Evolutionary conservation across 2,113 vertebrate species (phyloP), one percentile per base, ranked within the genome.

Genomic region (Alouatta palliata): DNA sequence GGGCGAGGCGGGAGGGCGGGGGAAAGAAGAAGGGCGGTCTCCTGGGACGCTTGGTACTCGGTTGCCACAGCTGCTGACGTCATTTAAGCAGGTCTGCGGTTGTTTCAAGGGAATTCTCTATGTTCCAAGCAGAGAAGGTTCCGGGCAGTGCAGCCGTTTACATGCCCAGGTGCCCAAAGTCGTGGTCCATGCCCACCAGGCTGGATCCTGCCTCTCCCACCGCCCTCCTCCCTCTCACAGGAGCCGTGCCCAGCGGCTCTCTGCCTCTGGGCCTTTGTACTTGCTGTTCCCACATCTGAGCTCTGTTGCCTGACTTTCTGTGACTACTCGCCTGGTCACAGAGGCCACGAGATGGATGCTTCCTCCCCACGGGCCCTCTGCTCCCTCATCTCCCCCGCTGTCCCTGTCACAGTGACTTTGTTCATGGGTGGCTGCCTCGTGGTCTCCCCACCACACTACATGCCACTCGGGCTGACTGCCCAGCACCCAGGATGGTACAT

Each of bases 1-100:
- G 21, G 37, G 4, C 5, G 3, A 23, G 32, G 4, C 9, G 35
- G 11, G 23, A 27, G 37, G 40, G 71, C 1, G 5, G 49, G 3
- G 71, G 71, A 25, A 8, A 23, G 71, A 43, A 73, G 37, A 25
- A 25, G 70, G n/a, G 20, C 71, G 2, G 23, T 43, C 23, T 27
- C 37, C 23, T 40, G 21, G 70, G 37, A 73, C 5, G 21, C n/a
- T 23, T 4, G 17, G n/a, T 40, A 10, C 70, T 23, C 20, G 0
- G 12, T 25, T 23, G 79, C 66, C 17, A 35, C 68, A 9, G 32
- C 76, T 21, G 17, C 19, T 32, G 9, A 11, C 32, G 19, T 52
- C 76, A 2, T 45, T 76, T 45, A 76, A 30, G 17, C n/a, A 47
- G 8, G 9, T 19, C 17, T 20, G 11, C 3, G 1, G 35, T 16